Evolutionary conservation across 2,888 invertebrate species (phyloP).

Genomic region (Agonum fuliginosum): DNA sequence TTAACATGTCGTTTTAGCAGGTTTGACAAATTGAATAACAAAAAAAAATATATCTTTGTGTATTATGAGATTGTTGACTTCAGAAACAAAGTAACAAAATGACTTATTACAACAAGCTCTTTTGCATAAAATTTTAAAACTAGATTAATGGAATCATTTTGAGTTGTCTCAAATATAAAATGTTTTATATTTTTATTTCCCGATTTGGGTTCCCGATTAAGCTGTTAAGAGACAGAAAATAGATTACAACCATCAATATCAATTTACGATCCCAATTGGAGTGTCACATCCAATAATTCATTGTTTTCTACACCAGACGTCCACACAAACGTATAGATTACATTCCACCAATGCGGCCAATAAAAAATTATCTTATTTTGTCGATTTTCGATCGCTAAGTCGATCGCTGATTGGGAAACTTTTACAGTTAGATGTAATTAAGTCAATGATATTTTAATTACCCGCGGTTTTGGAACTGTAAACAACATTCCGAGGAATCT

Average conservation of each 20-base stretch:
- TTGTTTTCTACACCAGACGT: neutral
- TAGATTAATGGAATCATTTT: too few species aligned
- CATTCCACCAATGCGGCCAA: neutral
- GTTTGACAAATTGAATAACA: too few species aligned
- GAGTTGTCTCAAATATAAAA: too few species aligned
- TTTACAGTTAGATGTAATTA: neutral
- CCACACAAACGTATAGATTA: neutral
- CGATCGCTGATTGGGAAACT: neutral
- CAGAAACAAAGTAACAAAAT: too few species aligned
- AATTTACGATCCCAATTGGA: neutral
- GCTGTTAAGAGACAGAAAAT: neutral
- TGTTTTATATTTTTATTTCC: neutral
- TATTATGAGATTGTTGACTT: too few species aligned
- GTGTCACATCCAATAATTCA: neutral
- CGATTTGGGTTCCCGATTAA: neutral
- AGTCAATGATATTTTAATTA: neutral
- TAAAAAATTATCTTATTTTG: neutral
- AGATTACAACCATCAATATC: neutral
- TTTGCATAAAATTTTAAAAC: too few species aligned
- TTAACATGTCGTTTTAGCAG: too few species aligned
- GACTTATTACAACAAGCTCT: too few species aligned
- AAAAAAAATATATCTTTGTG: too few species aligned
- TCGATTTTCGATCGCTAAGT: neutral
- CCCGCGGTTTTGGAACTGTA: neutral
- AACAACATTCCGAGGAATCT: neutral